Evolutionary conservation across 2,113 vertebrate species (phyloP).

Genomic region (Prietella phreatophila): DNA sequence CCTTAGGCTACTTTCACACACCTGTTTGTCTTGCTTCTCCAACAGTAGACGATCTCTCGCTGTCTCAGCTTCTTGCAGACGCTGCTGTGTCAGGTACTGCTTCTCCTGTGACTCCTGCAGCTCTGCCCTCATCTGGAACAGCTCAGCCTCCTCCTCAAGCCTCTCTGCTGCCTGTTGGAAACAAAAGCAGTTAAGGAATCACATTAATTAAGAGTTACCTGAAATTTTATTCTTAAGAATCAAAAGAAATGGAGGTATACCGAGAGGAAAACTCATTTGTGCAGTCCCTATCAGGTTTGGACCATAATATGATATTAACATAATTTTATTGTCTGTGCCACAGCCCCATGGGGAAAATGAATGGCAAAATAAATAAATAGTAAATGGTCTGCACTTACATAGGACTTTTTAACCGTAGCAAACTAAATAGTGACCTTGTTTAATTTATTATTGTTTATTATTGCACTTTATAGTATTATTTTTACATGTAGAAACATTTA

Average conservation of each 20-base stretch:
- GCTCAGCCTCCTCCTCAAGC: constrained; percentile 72
- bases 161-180: constrained; percentile 72
- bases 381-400: too few relatives aligned
- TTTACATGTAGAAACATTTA: too few relatives aligned
- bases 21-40: constrained; percentile 77
- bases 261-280: neutral
- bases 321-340: neutral
- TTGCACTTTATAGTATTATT: too few relatives aligned
- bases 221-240: neutral
- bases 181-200: neutral
- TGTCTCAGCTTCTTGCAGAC: constrained; percentile 79
- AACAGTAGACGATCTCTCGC: constrained; percentile 76
- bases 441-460: too few relatives aligned
- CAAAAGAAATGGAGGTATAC: neutral
- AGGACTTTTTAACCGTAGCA: too few relatives aligned
- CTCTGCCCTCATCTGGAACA: constrained; percentile 69
- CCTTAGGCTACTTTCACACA: constrained; percentile 42
- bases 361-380: neutral
- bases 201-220: neutral
- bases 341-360: neutral
- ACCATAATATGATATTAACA: neutral
- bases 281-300: neutral
- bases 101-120: constrained; percentile 77
- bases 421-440: too few relatives aligned
- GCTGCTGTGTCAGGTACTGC: constrained; percentile 75